A percentile compares a stretch with the other conserved stretches of the same genome.
phyloP scores from a whole-genome alignment of 2,888 invertebrate species.

The Asteroscopus sphinx region DNA sequence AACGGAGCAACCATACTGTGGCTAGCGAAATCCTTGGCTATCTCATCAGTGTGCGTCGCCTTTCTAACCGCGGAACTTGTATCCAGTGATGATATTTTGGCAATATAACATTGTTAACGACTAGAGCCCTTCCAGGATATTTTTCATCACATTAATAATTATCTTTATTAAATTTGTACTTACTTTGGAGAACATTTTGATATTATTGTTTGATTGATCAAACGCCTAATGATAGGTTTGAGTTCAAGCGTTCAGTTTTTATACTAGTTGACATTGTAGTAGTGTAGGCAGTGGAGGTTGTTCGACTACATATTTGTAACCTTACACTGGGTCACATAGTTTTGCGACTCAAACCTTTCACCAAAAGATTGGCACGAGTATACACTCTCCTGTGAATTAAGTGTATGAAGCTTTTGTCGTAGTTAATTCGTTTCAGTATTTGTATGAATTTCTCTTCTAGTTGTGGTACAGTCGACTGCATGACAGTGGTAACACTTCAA shows the following conservation, averaged over 20 bases:
- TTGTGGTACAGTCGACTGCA: too few relatives aligned
- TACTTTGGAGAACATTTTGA: conserved; percentile 52
- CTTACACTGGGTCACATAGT: conserved; percentile 41
- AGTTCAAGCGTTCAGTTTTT: conserved; percentile 24
- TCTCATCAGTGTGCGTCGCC: too few relatives aligned
- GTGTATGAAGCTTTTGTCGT: not conserved
- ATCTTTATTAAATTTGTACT: conserved; percentile 11
- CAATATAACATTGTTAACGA: too few relatives aligned
- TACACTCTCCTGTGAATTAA: conserved; percentile 8
- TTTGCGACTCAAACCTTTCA: conserved; percentile 32
- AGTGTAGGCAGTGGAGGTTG: conserved; percentile 33
- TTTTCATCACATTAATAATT: too few relatives aligned
- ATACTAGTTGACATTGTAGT: conserved; percentile 33
- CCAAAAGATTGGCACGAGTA: conserved; percentile 6
- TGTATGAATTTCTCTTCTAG: too few relatives aligned
- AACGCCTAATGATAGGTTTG: conserved; percentile 37
- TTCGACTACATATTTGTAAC: conserved; percentile 35
- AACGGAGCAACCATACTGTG: too few relatives aligned
- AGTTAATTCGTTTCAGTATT: not conserved
- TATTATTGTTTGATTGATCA: conserved; percentile 24
- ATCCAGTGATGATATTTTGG: too few relatives aligned
- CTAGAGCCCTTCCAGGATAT: too few relatives aligned
- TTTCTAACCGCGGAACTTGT: too few relatives aligned
- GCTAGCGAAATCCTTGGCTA: too few relatives aligned
- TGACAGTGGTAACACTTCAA: too few relatives aligned